A percentile compares a stretch with the other conserved stretches of the same genome.
Conservation (phyloP, 2,888 invertebrate species). For the Monochamus alternatus region DNA sequence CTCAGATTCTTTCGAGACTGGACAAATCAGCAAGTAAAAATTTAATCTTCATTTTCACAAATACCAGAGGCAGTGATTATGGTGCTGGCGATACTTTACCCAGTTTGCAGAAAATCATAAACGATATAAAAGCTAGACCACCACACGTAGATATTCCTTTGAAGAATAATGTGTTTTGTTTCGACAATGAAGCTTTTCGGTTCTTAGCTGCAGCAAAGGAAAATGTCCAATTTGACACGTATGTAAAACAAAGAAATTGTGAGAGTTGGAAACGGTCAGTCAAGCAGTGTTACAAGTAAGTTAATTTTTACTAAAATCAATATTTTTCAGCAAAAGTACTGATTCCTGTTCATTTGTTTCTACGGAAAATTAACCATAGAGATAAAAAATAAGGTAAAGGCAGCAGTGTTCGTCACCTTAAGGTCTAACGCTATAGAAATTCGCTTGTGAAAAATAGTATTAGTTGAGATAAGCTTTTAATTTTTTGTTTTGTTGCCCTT, state of each 20-base stretch:
- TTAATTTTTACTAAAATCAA: neutral
- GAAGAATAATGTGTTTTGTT: constrained; percentile 63
- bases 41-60: constrained; percentile 66
- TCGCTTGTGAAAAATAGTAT: too few relatives aligned
- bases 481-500: too few relatives aligned
- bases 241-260: constrained; percentile 38
- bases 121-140: constrained; percentile 55
- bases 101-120: constrained; percentile 56
- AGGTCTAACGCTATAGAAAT: too few relatives aligned
- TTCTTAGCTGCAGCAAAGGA: constrained; percentile 61
- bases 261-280: constrained; percentile 59
- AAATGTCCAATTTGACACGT: constrained; percentile 48
- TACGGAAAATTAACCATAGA: too few relatives aligned
- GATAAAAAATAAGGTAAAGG: too few relatives aligned
- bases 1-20: constrained; percentile 64
- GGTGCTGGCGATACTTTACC: constrained; percentile 63
- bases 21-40: constrained; percentile 65
- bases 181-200: constrained; percentile 66
- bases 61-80: constrained; percentile 59
- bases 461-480: too few relatives aligned
- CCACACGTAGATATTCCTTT: constrained; percentile 55
- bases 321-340: too few relatives aligned
- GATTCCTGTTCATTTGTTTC: too few relatives aligned
- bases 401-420: too few relatives aligned
- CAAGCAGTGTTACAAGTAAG: constrained; percentile 59